Base-by-base conservation (phyloP, 2,888 invertebrate species). In the Lepidocyrtoides sp. region DNA sequence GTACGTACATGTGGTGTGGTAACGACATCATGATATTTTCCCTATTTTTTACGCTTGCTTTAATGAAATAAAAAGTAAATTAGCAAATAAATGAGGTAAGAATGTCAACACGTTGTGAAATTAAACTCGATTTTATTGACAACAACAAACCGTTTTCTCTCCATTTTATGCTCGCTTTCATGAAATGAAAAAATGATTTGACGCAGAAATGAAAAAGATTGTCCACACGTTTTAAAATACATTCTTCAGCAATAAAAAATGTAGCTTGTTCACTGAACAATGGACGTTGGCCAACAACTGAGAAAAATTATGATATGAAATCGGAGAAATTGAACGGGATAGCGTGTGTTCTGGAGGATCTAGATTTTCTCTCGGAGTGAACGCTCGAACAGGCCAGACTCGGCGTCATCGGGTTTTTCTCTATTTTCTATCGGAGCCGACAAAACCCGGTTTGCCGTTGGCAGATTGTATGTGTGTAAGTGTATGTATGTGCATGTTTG, bases 361-460 rank as follows among this genome's bases (percentile, higher is more conserved):
- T 77, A 77, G 77, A 77, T 77, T 77, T 77, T 51, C n/a, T 1
- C n/a, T 77, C 77, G 77, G 77, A 77, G 48, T n/a, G 26, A 48
- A 54, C 29, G 32, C 51, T 23, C n/a, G 77, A 12, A 51, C 75
- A 48, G 29, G 26, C 48, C 23, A 60, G 89, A 69, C 69, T n/a
- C 36, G 36, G 36, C 7, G 89, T 83, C 29, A 60, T 82, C 79
- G 66, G 88, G 89, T 66, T 91, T n/a, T 14, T 20, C 54, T 20
- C 20, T 63, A 3, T 63, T 60, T n/a, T 63, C 51, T 32, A 12
- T 54, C 84, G 72, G 75, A 72, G 51, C 26, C 69, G 75, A 69
- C 69, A 41, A 72, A 48, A 63, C 66, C 57, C n/a, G n/a, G n/a
- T n/a, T n/a, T n/a, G n/a, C n/a, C n/a, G n/a, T n/a, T n/a, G 83